A percentile compares a stretch with the other conserved stretches of the same genome.
Conservation (phyloP, 2,888 invertebrate genomes). For the Agrotis exclamationis region DNA sequence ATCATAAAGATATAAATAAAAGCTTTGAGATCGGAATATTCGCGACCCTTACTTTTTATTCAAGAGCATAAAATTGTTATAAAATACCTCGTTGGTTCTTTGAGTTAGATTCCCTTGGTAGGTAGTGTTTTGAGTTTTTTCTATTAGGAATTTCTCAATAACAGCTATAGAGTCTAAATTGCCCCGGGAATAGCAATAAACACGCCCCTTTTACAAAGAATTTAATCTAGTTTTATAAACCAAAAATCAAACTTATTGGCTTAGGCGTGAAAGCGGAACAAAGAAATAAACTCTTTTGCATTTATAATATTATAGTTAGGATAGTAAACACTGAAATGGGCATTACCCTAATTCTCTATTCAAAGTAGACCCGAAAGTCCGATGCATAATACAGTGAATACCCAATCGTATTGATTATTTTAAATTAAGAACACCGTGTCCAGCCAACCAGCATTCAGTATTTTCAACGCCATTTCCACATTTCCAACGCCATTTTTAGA, state of each 20-base stretch:
- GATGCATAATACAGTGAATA: conserved; percentile 22
- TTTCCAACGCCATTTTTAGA: conserved; percentile 12
- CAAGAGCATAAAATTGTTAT: not conserved
- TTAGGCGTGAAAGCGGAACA: no score
- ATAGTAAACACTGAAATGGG: not conserved
- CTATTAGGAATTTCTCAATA: no score
- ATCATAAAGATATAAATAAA: conserved; percentile 46
- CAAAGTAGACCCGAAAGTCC: not conserved
- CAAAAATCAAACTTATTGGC: no score
- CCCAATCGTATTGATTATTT: conserved; percentile 56
- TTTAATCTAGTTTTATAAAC: no score
- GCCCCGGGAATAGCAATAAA: no score
- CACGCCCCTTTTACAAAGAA: no score
- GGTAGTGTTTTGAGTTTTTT: no score
- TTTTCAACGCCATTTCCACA: conserved; percentile 18
- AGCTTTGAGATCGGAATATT: conserved; percentile 11
- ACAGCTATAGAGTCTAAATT: no score
- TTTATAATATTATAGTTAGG: no score
- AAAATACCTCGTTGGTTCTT: not conserved
- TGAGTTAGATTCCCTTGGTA: no score
- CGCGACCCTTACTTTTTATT: conserved; percentile 8
- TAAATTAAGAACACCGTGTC: conserved; percentile 45
- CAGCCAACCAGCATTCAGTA: conserved; percentile 1
- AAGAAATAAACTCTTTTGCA: no score
- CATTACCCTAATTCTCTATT: conserved; percentile 4